Conservation (phyloP, 2,113 vertebrate genomes). For the Malurus cyaneus region DNA sequence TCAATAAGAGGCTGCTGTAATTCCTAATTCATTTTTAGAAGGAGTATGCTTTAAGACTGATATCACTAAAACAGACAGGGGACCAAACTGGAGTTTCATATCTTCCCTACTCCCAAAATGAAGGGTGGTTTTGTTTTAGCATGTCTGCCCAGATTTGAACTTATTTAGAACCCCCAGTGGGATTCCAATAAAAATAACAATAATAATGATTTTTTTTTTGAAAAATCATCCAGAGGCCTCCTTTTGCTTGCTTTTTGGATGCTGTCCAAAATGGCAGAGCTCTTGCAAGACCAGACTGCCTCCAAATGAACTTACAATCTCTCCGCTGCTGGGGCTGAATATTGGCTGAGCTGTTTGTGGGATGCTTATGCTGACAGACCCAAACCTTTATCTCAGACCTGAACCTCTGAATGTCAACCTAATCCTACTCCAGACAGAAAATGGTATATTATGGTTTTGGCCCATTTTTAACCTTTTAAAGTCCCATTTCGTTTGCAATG, state of each 20-base stretch:
- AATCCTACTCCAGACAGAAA: background rate
- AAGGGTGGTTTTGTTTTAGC: background rate
- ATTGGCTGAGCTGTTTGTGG: background rate
- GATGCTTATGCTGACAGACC: background rate
- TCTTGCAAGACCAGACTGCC: background rate
- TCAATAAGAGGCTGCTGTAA: background rate
- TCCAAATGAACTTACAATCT: background rate
- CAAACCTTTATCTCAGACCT: background rate
- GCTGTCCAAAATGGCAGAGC: background rate
- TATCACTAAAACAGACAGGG: background rate
- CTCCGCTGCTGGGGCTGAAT: background rate
- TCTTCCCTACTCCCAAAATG: background rate
- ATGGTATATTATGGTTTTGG: background rate
- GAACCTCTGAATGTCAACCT: background rate
- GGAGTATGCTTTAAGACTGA: background rate
- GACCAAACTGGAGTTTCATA: background rate
- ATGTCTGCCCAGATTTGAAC: background rate
- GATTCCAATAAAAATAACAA: background rate
- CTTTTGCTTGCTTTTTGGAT: constrained; percentile 11
- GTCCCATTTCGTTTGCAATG: background rate
- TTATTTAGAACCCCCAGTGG: background rate
- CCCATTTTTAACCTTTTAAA: background rate
- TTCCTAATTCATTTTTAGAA: background rate
- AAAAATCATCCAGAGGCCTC: background rate
- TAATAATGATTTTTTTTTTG: background rate